Evolutionary conservation across 2,888 invertebrate genomes (phyloP), one percentile per base, ranked within the genome.

Genomic region (Teinopalpus imperialis): DNA sequence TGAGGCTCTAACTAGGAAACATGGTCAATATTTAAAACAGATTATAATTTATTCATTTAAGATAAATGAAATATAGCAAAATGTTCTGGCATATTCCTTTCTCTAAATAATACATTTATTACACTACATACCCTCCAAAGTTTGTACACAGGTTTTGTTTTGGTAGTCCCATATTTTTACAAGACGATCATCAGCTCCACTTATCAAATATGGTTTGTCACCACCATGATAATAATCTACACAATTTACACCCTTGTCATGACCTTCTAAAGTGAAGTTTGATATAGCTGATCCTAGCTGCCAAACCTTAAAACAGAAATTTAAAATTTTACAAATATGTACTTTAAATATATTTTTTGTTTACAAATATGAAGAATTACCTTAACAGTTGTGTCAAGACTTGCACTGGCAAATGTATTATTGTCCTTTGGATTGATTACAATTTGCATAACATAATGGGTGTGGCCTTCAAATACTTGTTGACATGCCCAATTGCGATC

Each of bases 81-180:
- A n/a, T n/a, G n/a, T n/a, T n/a, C n/a, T n/a, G n/a, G n/a, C n/a
- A n/a, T n/a, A n/a, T n/a, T n/a, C n/a, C n/a, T n/a, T n/a, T n/a
- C n/a, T n/a, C n/a, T n/a, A n/a, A n/a, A n/a, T n/a, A n/a, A n/a
- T n/a, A n/a, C n/a, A n/a, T n/a, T n/a, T n/a, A n/a, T n/a, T n/a
- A n/a, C n/a, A n/a, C n/a, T 16, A 45, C 54, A 53, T 61, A 85
- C 89, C 94, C 81, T 99, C 98, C 49, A 99, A 88, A 0, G 99
- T 99, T 76, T 99, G 99, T 0, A 99, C 99, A 78, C 99, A 99
- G 0, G 98, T 98, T 89, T 99, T 99, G 82, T 99, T 99, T 82
- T 99, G 97, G 77, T 99, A 99, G 74, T 99, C 99, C 99, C 99
- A 99, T 64, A 99, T 99, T 87, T 99, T 99, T 3, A 99, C 98